A percentile compares a stretch with the other conserved stretches of the same genome.
phyloP scores from a whole-genome alignment of 2,113 vertebrate genomes.

The Oceanites oceanicus region DNA sequence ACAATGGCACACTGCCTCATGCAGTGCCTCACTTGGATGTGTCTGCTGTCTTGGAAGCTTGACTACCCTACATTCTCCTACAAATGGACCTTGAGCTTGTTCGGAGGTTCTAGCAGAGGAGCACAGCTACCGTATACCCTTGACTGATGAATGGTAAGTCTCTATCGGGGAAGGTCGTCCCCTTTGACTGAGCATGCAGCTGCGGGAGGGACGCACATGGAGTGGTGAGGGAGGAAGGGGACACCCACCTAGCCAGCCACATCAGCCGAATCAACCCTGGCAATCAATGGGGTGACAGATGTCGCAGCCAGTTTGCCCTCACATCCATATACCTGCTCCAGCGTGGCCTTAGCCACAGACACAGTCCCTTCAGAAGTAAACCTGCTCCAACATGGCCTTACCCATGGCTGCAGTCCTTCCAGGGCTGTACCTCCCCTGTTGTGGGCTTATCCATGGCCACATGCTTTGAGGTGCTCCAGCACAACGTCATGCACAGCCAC shows the following conservation, averaged over 20 bases:
- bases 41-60: constrained; percentile 98
- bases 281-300: too few relatives aligned
- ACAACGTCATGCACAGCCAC: too few relatives aligned
- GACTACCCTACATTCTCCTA: constrained; percentile 98
- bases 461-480: too few relatives aligned
- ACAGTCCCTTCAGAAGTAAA: too few relatives aligned
- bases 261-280: constrained; percentile 80
- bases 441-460: too few relatives aligned
- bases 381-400: too few relatives aligned
- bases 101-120: constrained; percentile 99
- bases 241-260: constrained; percentile 98
- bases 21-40: constrained; percentile 96
- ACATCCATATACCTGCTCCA: too few relatives aligned
- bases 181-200: constrained; percentile 94
- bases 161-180: constrained; percentile 84
- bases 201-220: constrained; percentile 97
- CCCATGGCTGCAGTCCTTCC: too few relatives aligned
- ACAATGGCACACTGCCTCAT: too few relatives aligned
- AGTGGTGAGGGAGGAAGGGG: constrained; percentile 97
- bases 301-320: too few relatives aligned
- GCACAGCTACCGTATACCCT: constrained; percentile 96
- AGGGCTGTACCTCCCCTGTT: too few relatives aligned
- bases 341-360: too few relatives aligned
- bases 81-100: constrained; percentile 99
- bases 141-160: constrained; percentile 83